A percentile compares a stretch with the other conserved stretches of the same genome.
Evolutionary conservation across 2,797 vertebrate species (phyloP).

Genomic region (Helostoma temminkii): DNA sequence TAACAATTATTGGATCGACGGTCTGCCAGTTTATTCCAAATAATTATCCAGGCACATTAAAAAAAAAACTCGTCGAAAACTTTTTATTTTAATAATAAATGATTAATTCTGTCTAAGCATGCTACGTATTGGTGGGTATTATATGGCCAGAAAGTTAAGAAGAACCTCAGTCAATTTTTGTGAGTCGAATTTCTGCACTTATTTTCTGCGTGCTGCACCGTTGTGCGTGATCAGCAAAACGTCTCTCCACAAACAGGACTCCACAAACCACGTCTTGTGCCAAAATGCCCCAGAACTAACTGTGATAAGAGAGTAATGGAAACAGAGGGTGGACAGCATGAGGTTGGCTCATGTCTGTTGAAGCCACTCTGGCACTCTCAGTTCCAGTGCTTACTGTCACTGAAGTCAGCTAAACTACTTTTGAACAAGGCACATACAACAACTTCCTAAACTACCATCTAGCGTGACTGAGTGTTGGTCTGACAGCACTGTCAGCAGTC

Average conservation of each 20-base stretch:
- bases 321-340: not conserved
- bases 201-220: not conserved
- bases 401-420: constrained; percentile 2
- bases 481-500: not conserved
- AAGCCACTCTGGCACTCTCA: not conserved
- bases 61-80: not conserved
- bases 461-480: not conserved
- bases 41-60: not conserved
- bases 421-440: not conserved
- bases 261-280: not conserved
- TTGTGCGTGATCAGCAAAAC: not conserved
- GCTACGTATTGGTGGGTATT: not conserved
- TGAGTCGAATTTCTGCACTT: no score
- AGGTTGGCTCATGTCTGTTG: not conserved
- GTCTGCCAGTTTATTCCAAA: not conserved
- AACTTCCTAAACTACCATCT: not conserved
- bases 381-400: not conserved
- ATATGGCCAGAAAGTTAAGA: not conserved
- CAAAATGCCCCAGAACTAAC: not conserved
- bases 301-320: not conserved
- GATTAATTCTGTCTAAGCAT: not conserved
- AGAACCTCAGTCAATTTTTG: not conserved
- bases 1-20: not conserved
- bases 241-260: no score
- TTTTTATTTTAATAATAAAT: not conserved